phyloP scores from a whole-genome alignment of 2,797 vertebrate genomes.

The Octomys mimax region DNA sequence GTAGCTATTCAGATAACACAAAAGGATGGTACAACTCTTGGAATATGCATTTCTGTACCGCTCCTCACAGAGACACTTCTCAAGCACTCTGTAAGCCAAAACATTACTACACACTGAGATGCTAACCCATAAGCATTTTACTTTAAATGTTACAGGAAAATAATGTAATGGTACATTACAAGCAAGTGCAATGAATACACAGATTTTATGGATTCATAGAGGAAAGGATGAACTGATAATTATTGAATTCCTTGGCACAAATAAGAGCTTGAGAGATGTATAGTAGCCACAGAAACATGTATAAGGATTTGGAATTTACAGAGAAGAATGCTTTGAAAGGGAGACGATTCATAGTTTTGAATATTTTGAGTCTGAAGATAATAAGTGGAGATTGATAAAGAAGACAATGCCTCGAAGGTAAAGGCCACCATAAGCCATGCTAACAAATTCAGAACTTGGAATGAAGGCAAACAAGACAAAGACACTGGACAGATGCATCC shows the following conservation, averaged over 20 bases:
- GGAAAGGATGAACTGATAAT: not conserved
- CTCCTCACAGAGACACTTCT: not conserved
- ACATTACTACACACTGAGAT: not conserved
- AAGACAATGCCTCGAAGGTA: not conserved
- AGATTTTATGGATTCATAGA: not conserved
- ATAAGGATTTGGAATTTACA: not conserved
- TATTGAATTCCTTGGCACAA: not conserved
- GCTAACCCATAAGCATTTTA: not conserved
- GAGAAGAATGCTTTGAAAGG: not conserved
- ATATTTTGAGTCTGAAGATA: not conserved
- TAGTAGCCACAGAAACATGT: not conserved
- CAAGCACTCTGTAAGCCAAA: not conserved
- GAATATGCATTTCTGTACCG: not conserved
- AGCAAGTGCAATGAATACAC: not conserved
- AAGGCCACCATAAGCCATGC: not conserved
- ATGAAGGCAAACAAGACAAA: not conserved
- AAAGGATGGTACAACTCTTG: not conserved
- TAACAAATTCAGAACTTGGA: not conserved
- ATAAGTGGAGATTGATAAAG: not conserved
- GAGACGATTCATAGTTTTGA: not conserved
- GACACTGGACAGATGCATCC: not conserved
- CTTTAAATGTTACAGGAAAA: constrained; percentile 7
- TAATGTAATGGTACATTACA: not conserved
- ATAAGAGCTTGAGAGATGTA: not conserved
- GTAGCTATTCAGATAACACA: constrained; percentile 4